These are phyloP conservation scores for Pocillopora verrucosa DNA, from an alignment of 64 coral and sea anemone species.

Conservation along the genomic window DNA sequence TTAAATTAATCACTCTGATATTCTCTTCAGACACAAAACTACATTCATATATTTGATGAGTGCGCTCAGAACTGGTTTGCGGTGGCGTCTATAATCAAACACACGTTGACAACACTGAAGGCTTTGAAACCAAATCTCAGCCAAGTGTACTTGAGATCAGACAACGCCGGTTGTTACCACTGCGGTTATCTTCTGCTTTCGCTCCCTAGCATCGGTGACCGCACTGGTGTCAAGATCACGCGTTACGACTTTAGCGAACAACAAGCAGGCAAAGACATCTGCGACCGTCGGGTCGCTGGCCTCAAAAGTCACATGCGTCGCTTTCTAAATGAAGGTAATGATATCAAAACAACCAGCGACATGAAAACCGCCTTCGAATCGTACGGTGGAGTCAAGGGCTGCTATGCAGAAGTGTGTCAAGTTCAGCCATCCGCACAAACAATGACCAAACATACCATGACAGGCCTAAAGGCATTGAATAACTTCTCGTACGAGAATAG, in stretches of 20 bases:
- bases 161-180: conserved; percentile 61
- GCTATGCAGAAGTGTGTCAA: too few species aligned
- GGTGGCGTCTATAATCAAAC: conserved; percentile 48
- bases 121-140: conserved; percentile 33
- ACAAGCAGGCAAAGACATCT: conserved; percentile 39
- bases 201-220: conserved; percentile 38
- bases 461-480: too few species aligned
- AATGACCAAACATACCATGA: too few species aligned
- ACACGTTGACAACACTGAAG: conserved; percentile 31
- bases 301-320: conserved; percentile 38
- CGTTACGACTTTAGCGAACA: conserved; percentile 32
- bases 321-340: conserved; percentile 27
- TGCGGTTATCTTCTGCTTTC: conserved; percentile 22
- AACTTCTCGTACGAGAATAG: too few species aligned
- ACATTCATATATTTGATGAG: conserved; percentile 41
- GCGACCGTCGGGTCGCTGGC: conserved; percentile 1
- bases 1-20: conserved; percentile 8
- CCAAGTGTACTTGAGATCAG: conserved; percentile 43
- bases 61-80: conserved; percentile 64
- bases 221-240: conserved; percentile 24
- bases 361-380: conserved; percentile 24
- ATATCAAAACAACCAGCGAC: conserved; percentile 1
- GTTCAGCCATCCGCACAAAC: too few species aligned
- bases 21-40: conserved; percentile 43
- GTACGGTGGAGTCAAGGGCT: conserved; percentile 25